phyloP scores from a whole-genome alignment of 2,113 vertebrate species.

The Poeciliopsis retropinna region DNA sequence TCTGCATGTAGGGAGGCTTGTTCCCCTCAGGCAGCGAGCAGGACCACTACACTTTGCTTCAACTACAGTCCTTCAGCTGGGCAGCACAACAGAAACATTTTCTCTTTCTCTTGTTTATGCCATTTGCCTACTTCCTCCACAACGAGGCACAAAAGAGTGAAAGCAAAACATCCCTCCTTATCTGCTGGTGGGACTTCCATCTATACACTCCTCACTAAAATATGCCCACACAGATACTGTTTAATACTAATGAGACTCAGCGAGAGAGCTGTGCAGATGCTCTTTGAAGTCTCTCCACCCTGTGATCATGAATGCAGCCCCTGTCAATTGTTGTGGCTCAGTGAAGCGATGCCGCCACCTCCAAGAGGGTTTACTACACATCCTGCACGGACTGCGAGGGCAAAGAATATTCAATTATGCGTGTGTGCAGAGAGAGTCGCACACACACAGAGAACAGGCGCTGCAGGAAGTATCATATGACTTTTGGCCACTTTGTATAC shows the following conservation, averaged over 20 bases:
- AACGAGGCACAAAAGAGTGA: conserved; percentile 7
- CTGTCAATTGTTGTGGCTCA: conserved; percentile 29
- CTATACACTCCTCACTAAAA: conserved; percentile 6
- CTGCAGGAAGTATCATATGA: conserved; percentile 4
- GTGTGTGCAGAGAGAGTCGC: conserved; percentile 4
- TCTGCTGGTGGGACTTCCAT: conserved; percentile 21
- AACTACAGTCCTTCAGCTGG: conserved; percentile 5
- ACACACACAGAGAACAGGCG: neutral
- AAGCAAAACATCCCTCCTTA: conserved; percentile 17
- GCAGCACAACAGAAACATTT: neutral
- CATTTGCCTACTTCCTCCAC: neutral
- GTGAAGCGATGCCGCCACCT: conserved; percentile 35
- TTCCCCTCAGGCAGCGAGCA: neutral
- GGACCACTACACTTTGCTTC: conserved; percentile 4
- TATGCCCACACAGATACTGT: conserved; percentile 18
- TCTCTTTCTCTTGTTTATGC: neutral
- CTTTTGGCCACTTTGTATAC: conserved; percentile 6
- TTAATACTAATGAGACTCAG: conserved; percentile 45
- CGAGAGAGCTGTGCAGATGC: conserved; percentile 29
- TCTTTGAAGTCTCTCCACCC: conserved; percentile 52
- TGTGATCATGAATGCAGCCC: conserved; percentile 47
- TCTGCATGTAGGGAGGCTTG: too few species aligned
- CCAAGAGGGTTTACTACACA: conserved; percentile 29
- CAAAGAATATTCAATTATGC: conserved; percentile 13
- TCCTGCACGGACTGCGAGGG: conserved; percentile 21